A percentile compares a stretch with the other conserved stretches of the same genome.
phyloP scores from a whole-genome alignment of 2,888 invertebrate species.

The Adelognathus sp. region DNA sequence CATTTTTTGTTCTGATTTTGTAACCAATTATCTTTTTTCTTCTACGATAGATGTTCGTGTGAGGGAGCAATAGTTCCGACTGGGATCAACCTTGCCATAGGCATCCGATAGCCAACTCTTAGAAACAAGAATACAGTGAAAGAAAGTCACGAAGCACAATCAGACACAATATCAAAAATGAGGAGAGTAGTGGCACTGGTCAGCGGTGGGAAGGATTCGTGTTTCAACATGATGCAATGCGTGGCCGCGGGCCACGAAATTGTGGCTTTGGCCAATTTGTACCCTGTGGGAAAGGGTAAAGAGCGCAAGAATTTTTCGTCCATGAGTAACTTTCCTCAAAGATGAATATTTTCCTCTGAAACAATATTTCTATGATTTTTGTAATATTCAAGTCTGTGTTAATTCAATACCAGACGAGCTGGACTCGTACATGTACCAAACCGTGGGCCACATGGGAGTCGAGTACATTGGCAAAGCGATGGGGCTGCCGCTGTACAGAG shows the following conservation, averaged over 20 bases:
- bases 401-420: slow-evolving; percentile 87
- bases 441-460: slow-evolving; percentile 98
- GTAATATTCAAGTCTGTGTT: slow-evolving; percentile 24
- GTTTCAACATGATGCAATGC: slow-evolving; percentile 99
- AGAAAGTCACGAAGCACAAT: slow-evolving; percentile 22
- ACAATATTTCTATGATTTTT: slow-evolving; percentile 41
- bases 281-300: slow-evolving; percentile 91
- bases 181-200: slow-evolving; percentile 93
- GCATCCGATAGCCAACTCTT: slow-evolving; percentile 60
- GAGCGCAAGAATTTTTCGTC: slow-evolving; percentile 20
- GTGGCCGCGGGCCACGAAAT: slow-evolving; percentile 97
- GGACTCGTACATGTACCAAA: slow-evolving; percentile 99
- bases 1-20: no score
- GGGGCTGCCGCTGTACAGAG: slow-evolving; percentile 94
- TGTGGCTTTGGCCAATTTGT: slow-evolving; percentile 97
- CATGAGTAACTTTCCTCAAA: slow-evolving; percentile 2
- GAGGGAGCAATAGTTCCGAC: slow-evolving; percentile 64
- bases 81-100: slow-evolving; percentile 62
- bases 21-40: slow-evolving; percentile 50
- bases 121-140: slow-evolving; percentile 17
- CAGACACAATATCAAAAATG: slow-evolving; percentile 83
- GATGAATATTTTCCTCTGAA: not conserved
- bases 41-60: slow-evolving; percentile 74
- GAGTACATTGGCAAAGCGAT: slow-evolving; percentile 96
- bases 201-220: slow-evolving; percentile 99